A percentile compares a stretch with the other conserved stretches of the same genome.
Evolutionary conservation across 1,140 invertebrate genomes (phyloP).

Genomic region (Acyrthosiphon pisum): DNA sequence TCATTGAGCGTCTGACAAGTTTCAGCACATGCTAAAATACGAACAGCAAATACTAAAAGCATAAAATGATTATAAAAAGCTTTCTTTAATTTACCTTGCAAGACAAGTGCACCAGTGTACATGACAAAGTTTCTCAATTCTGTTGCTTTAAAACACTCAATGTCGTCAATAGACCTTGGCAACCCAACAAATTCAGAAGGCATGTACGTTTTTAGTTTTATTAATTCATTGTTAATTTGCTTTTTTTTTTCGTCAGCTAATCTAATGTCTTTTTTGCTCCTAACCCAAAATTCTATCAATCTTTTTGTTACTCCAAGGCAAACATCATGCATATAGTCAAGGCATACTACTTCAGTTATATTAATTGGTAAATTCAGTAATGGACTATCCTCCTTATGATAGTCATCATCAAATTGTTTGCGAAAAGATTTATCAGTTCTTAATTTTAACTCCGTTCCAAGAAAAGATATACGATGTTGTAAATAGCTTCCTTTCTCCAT

Average conservation of each 20-base stretch:
- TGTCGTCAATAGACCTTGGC: not conserved
- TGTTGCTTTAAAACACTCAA: not conserved
- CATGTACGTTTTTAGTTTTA: not conserved
- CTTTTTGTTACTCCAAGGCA: not conserved
- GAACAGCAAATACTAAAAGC: not conserved
- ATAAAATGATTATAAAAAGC: slow-evolving; percentile 4
- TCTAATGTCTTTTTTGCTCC: not conserved
- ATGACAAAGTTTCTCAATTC: not conserved
- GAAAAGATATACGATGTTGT: too few relatives aligned
- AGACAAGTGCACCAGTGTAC: not conserved
- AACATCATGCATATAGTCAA: too few relatives aligned
- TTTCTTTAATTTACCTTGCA: not conserved
- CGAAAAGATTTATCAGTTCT: not conserved
- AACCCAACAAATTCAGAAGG: not conserved
- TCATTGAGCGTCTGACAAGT: not conserved
- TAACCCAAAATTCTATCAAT: slow-evolving; percentile 21
- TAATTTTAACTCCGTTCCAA: not conserved
- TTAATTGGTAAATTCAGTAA: not conserved
- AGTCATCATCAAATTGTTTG: not conserved
- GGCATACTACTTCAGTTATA: not conserved
- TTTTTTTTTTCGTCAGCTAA: too few relatives aligned
- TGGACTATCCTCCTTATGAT: not conserved
- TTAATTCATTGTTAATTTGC: not conserved
- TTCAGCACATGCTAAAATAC: not conserved
- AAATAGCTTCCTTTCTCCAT: too few relatives aligned